Base-by-base conservation (phyloP, 2,888 invertebrate species). In the Podabrus alpinus region DNA sequence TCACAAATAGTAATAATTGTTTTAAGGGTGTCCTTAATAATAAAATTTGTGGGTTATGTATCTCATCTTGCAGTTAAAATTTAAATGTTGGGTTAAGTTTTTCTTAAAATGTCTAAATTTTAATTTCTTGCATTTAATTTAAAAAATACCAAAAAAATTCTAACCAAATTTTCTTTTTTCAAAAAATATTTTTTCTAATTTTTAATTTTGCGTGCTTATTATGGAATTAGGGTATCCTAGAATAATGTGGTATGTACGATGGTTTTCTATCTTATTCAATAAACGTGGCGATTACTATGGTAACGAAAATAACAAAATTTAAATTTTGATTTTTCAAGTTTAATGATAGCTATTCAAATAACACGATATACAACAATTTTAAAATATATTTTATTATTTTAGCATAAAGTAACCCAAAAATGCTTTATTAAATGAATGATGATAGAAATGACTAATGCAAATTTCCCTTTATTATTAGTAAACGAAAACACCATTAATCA, bases 361-460 rank as follows among this genome's bases (percentile, higher is more conserved):
- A n/a, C n/a, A n/a, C 2, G 45, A 45, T 7, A 13, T 7, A 45
- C n/a, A 45, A 45, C n/a, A 7, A 45, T 45, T 45, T 45, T 45
- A 7, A 45, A 45, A 45, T 45, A 45, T n/a, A 45, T 45, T 45
- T 45, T 45, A 45, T 45, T 45, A 45, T 45, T 45, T 45, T 45
- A 45, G n/a, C n/a, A 45, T 45, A 45, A 45, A 45, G 45, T 45
- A n/a, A 13, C 7, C 45, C 13, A 64, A 64, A 64, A 15, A 19
- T 19, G 13, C 62, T 19, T 64, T 21, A 64, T 64, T 64, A 64
- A n/a, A 64, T 19, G 62, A 64, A 64, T 64, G 62, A 64, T 64
- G 15, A 69, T 25, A 69, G 24, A 45, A 60, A 66, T 74, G 73
- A 74, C 70, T 74, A 74, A 74, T 70, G 70, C 19, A 60, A 74